These are phyloP conservation scores for Drosophila punjabiensis DNA, from an alignment of 1,140 invertebrate species.

Conservation along the genomic window DNA sequence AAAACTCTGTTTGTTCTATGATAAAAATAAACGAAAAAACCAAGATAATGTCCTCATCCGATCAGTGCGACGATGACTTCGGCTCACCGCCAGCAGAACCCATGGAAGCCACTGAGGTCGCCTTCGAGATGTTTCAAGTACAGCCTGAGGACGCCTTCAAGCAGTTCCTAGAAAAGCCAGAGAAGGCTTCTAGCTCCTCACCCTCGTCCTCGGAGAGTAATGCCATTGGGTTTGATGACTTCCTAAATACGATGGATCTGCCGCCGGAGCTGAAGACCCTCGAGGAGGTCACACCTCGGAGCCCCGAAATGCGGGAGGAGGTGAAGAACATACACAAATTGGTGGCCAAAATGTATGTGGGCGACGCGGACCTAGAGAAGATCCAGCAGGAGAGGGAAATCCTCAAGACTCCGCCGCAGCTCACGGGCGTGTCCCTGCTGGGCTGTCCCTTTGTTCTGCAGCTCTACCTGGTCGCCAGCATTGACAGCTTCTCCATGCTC, in stretches of 20 bases:
- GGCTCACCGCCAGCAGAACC: neutral
- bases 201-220: neutral
- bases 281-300: neutral
- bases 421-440: neutral
- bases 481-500: neutral
- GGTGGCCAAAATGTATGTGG: neutral
- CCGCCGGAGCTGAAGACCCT: neutral
- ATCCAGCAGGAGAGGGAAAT: neutral
- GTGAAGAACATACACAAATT: neutral
- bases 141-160: neutral
- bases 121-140: no score
- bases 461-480: constrained; percentile 38
- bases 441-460: constrained; percentile 37
- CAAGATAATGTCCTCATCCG: neutral
- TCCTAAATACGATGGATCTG: neutral
- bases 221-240: neutral
- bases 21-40: no score
- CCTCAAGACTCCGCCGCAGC: neutral
- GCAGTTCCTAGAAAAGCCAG: neutral
- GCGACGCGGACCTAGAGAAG: neutral
- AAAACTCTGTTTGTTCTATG: neutral
- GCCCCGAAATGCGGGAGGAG: neutral
- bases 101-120: neutral
- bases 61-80: neutral
- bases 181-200: no score